Evolutionary conservation across 1,140 invertebrate genomes (phyloP), one percentile per base, ranked within the genome.

Genomic region (Diorhabda carinulata): DNA sequence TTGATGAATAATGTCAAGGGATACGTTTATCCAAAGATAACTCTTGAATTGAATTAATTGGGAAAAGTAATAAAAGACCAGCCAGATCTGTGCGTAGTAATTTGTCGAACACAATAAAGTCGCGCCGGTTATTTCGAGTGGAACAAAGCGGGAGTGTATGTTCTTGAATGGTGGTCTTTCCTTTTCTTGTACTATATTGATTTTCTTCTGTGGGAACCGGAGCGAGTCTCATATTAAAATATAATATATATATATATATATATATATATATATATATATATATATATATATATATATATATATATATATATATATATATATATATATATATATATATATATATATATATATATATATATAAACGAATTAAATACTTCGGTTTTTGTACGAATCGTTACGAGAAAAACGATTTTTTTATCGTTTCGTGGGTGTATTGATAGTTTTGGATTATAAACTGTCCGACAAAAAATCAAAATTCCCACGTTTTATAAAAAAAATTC

Each of bases 1-100:
- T n/a, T 52, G n/a, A n/a, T 52, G 47, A 52, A 52, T 52, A 52
- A 52, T 52, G 47, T 52, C 47, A 52, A 52, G n/a, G 47, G 47
- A 52, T 52, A 25, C 25, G 25, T 25, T 25, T 25, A 25, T 25
- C 25, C 25, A 25, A 25, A 25, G 25, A 25, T 25, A 25, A 25
- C 25, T 25, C 25, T 25, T 25, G 25, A 1, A 25, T 25, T 1
- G 25, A 25, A 25, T 52, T 52, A 52, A 52, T 52, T 8, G n/a
- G n/a, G 47, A 52, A 52, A 52, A 52, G n/a, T 52, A 52, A 52
- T 52, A 52, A 25, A 25, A 25, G 25, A 25, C 25, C n/a, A 6
- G 47, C 47, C 6, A 52, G 6, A 8, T 52, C 47, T n/a, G 47
- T 52, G 6, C n/a, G 6, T 52, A 52, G 47, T 52, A 52, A 52